Evolutionary conservation across 2,113 vertebrate species (phyloP).

Genomic region (Notechis scutatus): DNA sequence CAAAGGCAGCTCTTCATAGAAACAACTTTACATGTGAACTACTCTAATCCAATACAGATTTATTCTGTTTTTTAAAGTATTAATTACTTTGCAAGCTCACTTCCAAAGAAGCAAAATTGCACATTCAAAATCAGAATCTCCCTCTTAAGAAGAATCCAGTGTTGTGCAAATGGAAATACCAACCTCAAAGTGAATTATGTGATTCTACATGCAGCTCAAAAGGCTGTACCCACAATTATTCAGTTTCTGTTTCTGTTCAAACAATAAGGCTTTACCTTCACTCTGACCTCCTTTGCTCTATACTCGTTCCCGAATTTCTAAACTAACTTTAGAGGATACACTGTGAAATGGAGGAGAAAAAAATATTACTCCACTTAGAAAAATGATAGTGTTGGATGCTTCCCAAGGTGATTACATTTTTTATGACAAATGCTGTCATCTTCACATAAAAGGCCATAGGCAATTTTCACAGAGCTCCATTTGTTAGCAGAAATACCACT

Average conservation of each 20-base stretch:
- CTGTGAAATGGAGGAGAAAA: not conserved
- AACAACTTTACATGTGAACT: not conserved
- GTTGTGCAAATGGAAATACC: not conserved
- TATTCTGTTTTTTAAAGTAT: not conserved
- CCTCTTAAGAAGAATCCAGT: not conserved
- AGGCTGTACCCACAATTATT: not conserved
- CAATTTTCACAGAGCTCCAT: not conserved
- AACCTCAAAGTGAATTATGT: not conserved
- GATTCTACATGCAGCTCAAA: not conserved
- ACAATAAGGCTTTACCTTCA: not conserved
- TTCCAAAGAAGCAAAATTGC: not conserved
- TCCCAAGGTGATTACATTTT: not conserved
- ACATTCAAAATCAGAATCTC: not conserved
- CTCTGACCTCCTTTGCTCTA: not conserved
- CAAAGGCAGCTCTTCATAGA: slow-evolving; percentile 26
- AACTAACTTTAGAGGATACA: not conserved
- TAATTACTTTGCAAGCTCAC: not conserved
- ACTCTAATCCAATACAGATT: not conserved
- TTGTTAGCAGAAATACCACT: not conserved
- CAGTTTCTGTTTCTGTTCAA: not conserved
- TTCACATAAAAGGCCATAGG: not conserved
- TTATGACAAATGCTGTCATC: not conserved
- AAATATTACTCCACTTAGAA: not conserved
- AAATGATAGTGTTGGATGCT: not conserved
- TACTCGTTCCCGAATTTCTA: not conserved